Percentiles rank a stretch among this genome's conserved stretches.
phyloP scores from a whole-genome alignment of 2,113 vertebrate genomes.

The Chionodraco myersi region DNA sequence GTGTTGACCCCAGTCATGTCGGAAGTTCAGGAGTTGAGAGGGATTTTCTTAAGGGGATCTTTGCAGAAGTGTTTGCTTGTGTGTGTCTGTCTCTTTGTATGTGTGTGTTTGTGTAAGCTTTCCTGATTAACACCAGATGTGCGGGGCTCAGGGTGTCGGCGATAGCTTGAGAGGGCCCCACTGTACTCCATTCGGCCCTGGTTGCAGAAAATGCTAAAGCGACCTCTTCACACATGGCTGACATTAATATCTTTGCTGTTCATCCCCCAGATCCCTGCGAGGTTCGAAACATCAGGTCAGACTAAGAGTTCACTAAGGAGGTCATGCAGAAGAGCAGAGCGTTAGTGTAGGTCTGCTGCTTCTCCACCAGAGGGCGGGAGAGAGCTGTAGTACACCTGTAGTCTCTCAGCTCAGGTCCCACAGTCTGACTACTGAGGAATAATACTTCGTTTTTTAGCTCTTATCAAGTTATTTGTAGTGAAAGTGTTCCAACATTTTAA shows the following conservation, averaged over 20 bases:
- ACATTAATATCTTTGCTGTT: constrained; percentile 64
- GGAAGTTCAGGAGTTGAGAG: constrained; percentile 87
- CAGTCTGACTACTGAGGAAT: not conserved
- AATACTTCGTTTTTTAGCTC: not conserved
- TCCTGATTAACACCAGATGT: constrained; percentile 83
- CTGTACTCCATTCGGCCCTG: constrained; percentile 51
- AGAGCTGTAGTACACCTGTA: constrained; percentile 49
- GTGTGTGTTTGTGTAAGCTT: constrained; percentile 52
- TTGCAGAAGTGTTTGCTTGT: constrained; percentile 71
- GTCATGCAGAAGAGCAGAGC: not conserved
- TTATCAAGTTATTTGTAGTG: not conserved
- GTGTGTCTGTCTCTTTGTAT: constrained; percentile 55
- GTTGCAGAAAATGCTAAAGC: constrained; percentile 40
- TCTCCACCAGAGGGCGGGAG: constrained; percentile 76
- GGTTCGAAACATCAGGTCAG: constrained; percentile 57
- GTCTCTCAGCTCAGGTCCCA: not conserved
- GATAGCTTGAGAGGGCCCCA: constrained; percentile 60
- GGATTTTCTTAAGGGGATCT: constrained; percentile 78
- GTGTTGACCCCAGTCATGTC: constrained; percentile 82
- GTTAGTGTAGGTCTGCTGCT: not conserved
- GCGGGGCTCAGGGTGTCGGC: constrained; percentile 66
- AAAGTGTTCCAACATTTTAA: not conserved
- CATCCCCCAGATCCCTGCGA: constrained; percentile 36
- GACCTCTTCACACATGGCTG: constrained; percentile 68
- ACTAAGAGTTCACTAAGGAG: constrained; percentile 27